Evolutionary conservation across 2,113 vertebrate genomes (phyloP).

Genomic region (Chloroceryle aenea): DNA sequence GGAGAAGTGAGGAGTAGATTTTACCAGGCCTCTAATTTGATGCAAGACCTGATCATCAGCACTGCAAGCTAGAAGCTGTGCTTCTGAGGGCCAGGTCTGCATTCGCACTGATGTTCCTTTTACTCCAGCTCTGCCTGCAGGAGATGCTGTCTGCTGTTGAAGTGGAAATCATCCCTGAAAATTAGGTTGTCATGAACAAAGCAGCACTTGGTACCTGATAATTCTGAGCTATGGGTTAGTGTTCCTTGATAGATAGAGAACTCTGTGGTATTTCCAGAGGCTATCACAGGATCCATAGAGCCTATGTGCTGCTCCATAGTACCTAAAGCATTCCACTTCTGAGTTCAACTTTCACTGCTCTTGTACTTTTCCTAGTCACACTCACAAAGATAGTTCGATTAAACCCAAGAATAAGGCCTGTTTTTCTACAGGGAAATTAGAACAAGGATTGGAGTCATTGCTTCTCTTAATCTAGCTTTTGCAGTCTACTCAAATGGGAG

Average conservation of each 20-base stretch:
- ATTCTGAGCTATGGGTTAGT: background rate
- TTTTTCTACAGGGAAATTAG: background rate
- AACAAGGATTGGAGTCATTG: background rate
- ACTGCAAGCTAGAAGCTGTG: too few relatives aligned
- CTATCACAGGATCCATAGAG: background rate
- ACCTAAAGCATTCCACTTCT: background rate
- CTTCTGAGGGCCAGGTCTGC: background rate
- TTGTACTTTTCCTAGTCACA: background rate
- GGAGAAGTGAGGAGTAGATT: background rate
- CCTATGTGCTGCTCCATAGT: background rate
- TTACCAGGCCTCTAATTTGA: background rate
- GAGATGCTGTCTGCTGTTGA: background rate
- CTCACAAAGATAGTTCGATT: background rate
- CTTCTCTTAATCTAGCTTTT: background rate
- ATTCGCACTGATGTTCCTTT: rapidly evolving
- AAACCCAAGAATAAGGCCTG: background rate
- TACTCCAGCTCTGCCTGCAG: background rate
- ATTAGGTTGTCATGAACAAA: background rate
- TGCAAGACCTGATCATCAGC: too few relatives aligned
- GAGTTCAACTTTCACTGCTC: background rate
- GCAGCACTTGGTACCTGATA: background rate
- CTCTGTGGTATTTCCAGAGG: background rate
- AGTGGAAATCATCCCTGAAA: background rate
- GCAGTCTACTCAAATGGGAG: background rate
- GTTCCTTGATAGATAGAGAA: background rate